These are phyloP conservation scores for Craniophora ligustri DNA, from an alignment of 2,888 invertebrate species.

Conservation along the genomic window DNA sequence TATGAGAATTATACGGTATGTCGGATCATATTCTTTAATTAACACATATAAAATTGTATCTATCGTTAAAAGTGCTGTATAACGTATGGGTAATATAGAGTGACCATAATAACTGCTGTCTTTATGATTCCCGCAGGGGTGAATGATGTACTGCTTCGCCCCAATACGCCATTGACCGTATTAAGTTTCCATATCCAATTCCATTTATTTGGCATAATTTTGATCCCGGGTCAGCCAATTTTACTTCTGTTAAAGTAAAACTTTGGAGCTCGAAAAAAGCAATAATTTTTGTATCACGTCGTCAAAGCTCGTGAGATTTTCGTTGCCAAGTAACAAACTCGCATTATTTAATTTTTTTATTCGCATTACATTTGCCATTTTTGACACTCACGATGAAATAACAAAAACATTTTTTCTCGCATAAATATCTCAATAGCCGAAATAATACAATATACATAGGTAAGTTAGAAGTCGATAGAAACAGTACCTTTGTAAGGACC, in stretches of 20 bases:
- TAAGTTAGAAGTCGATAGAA: constrained; percentile 22
- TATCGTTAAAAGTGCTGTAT: neutral
- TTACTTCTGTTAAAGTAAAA: neutral
- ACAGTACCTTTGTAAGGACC: constrained; percentile 32
- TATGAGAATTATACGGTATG: neutral
- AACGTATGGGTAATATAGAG: neutral
- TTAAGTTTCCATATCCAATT: constrained; percentile 30
- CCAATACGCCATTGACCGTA: constrained; percentile 16
- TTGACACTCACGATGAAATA: too few species aligned
- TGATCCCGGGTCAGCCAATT: neutral
- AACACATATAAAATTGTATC: neutral
- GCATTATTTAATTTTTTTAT: too few species aligned
- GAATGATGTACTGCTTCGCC: constrained; percentile 7
- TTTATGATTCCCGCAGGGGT: constrained; percentile 22
- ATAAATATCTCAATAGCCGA: too few species aligned
- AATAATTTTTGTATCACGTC: neutral
- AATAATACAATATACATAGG: neutral
- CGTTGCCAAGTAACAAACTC: too few species aligned
- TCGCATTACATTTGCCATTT: too few species aligned
- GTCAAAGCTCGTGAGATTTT: too few species aligned
- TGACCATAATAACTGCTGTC: constrained; percentile 2
- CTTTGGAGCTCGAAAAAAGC: neutral
- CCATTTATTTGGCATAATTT: constrained; percentile 17
- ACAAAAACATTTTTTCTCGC: too few species aligned
- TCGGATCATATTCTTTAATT: neutral